Conservation (phyloP, 1,140 invertebrate species). For the Drosophila sucinea region DNA sequence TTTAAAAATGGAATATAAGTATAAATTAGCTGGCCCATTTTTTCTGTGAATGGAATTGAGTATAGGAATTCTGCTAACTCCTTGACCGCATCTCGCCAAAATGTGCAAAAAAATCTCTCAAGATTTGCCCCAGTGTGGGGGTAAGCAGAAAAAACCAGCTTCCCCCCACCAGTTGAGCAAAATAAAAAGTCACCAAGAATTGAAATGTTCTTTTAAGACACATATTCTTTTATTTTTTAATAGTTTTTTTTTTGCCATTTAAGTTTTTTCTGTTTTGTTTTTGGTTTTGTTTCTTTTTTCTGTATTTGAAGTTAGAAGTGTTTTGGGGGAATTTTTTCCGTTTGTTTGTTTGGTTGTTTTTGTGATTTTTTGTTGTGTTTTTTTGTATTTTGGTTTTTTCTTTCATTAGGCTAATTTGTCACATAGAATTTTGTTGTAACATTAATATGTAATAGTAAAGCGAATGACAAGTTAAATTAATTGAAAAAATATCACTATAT, state of each 20-base stretch:
- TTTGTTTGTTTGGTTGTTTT: conserved; percentile 15
- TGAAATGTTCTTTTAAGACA: conserved; percentile 72
- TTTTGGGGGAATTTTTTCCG: conserved; percentile 32
- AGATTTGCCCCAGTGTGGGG: background rate
- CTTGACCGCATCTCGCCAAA: background rate
- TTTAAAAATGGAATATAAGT: no score
- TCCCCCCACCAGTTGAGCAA: conserved; percentile 14
- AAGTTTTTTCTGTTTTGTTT: conserved; percentile 34
- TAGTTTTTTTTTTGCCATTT: conserved; percentile 65
- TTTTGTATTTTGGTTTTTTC: conserved; percentile 23
- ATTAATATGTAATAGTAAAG: conserved; percentile 58
- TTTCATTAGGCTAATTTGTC: conserved; percentile 71
- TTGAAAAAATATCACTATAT: conserved; percentile 69
- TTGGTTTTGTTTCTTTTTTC: conserved; percentile 20
- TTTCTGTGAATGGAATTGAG: no score
- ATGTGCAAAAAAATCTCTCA: background rate
- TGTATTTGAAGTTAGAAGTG: conserved; percentile 39
- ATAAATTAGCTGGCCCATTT: no score
- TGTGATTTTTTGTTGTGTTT: conserved; percentile 25
- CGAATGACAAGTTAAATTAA: conserved; percentile 64
- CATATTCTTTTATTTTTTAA: conserved; percentile 82
- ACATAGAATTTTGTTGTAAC: conserved; percentile 72
- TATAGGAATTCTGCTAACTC: background rate
- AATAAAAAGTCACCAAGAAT: conserved; percentile 62
- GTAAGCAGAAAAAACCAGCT: background rate